Conservation (phyloP, 2,113 vertebrate genomes). For the Clinocottus analis region DNA sequence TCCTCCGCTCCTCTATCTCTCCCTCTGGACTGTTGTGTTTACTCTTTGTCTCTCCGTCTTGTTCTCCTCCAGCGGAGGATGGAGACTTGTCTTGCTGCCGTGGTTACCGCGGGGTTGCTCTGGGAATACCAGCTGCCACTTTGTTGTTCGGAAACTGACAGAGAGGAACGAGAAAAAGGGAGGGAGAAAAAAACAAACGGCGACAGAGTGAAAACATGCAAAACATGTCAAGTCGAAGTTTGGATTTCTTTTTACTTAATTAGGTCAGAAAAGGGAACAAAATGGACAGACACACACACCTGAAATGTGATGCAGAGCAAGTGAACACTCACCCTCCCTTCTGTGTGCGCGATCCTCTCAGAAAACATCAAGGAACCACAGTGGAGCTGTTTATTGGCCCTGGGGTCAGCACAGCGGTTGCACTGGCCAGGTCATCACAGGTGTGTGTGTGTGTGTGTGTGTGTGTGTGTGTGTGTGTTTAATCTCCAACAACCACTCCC, state of each 20-base stretch:
- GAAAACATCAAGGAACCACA: constrained; percentile 29
- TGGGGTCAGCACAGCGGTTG: constrained; percentile 10
- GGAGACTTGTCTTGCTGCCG: constrained; percentile 60
- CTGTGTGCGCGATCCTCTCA: background rate
- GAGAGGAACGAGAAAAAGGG: constrained; percentile 35
- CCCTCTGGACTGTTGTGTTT: constrained; percentile 64
- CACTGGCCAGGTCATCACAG: constrained; percentile 36
- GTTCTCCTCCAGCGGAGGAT: constrained; percentile 72
- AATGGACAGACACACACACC: constrained; percentile 4
- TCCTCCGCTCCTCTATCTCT: constrained; percentile 7
- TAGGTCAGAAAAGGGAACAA: constrained; percentile 8
- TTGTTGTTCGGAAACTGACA: constrained; percentile 45
- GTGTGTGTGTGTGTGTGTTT: constrained; percentile 17
- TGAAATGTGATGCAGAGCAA: background rate
- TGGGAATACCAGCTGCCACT: constrained; percentile 74
- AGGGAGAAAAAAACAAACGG: background rate
- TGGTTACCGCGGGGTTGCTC: constrained; percentile 40
- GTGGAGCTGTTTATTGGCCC: constrained; percentile 32
- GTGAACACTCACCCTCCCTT: background rate
- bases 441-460: constrained; percentile 15
- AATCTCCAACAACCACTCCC: constrained; percentile 22
- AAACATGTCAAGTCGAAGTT: constrained; percentile 29
- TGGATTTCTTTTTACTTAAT: constrained; percentile 8
- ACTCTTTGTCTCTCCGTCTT: constrained; percentile 44
- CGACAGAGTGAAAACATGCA: constrained; percentile 2